Evolutionary conservation across 1,140 invertebrate species (phyloP), one percentile per base, ranked within the genome.

Genomic region (Galendromus occidentalis): DNA sequence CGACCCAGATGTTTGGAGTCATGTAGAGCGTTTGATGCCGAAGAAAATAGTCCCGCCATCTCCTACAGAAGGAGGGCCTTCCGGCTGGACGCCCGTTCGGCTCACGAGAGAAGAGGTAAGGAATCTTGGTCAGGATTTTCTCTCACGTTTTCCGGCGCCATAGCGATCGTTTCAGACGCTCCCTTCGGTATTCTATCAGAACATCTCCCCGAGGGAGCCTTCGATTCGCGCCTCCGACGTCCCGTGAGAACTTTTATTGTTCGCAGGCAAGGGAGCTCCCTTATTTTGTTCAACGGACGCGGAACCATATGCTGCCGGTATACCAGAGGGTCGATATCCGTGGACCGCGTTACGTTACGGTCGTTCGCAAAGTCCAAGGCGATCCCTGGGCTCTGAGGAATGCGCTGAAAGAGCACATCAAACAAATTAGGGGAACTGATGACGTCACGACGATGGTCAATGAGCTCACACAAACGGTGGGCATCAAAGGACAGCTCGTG

Each of bases 231-330:
- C n/a, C n/a, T n/a, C n/a, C n/a, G n/a, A n/a, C n/a, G n/a, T n/a
- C n/a, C n/a, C n/a, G n/a, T n/a, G n/a, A n/a, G n/a, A n/a, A n/a
- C n/a, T n/a, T n/a, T n/a, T n/a, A n/a, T n/a, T n/a, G 9, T 59
- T 59, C 25, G 1, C 51, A 59, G 51, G 51, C 51, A 59, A 59
- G 51, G 33, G 25, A 59, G 2, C 22, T 68, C 5, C 70, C 72
- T 7, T 73, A 72, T 59, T 69, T 68, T 64, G 65, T 73, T 12
- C 18, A 39, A 20, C 66, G 72, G 28, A 69, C 70, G 7, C 66
- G 66, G 30, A 70, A 69, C 29, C 67, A 68, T 65, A 64, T 72
- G 55, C 64, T 72, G 17, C 70, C 71, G 14, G 68, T 73, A 7
- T 73, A 73, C 66, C 41, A 55, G 12, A 42, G 64, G 2, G 51